These are phyloP conservation scores for Physeter macrocephalus DNA, from an alignment of 2,113 vertebrate genomes.

Conservation along the genomic window DNA sequence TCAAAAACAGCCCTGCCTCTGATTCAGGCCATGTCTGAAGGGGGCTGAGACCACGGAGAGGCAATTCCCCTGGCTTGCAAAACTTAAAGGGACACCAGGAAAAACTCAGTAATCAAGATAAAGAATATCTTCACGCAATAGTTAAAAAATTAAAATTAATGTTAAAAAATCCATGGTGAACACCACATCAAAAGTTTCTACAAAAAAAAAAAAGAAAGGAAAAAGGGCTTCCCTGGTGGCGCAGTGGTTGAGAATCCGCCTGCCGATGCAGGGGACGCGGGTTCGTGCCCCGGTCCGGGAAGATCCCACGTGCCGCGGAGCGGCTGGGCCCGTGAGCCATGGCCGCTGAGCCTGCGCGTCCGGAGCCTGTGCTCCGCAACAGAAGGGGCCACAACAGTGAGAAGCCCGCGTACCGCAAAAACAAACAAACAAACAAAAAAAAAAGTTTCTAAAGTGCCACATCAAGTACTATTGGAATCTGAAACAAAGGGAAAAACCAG, in stretches of 20 bases:
- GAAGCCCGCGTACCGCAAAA: no score
- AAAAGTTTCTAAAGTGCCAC: not conserved
- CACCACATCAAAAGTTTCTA: not conserved
- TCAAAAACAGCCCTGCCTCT: not conserved
- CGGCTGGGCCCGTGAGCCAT: no score
- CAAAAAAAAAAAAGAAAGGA: no score
- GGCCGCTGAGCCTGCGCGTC: no score
- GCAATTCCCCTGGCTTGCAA: rapidly evolving
- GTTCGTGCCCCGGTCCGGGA: no score
- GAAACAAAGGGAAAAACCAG: not conserved
- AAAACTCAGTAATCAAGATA: not conserved
- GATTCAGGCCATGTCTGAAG: not conserved
- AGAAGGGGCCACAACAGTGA: no score
- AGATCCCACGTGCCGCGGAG: no score
- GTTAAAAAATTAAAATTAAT: not conserved
- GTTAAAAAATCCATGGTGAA: not conserved
- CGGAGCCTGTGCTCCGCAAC: no score
- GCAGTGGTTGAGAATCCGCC: no score
- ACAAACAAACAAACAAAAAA: no score
- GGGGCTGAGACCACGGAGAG: not conserved
- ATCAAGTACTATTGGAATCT: not conserved
- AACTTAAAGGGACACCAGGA: not conserved
- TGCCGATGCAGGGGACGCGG: no score
- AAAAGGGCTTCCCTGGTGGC: no score
- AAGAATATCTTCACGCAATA: not conserved